Percentiles rank a stretch among this genome's conserved stretches.
phyloP scores from a whole-genome alignment of 2,888 invertebrate genomes.

The Phrixothrix hirtus region DNA sequence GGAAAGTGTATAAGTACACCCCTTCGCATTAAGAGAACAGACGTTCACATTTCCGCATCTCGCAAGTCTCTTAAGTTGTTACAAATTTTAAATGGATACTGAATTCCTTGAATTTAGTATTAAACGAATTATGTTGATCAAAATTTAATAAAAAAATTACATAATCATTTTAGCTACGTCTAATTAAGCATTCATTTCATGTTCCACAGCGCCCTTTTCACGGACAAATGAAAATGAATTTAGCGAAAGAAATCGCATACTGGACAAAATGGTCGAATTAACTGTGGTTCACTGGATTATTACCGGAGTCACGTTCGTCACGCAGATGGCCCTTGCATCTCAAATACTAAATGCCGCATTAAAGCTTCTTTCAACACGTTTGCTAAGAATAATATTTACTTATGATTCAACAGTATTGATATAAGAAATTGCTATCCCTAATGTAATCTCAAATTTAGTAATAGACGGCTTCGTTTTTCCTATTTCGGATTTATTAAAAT shows the following conservation, averaged over 20 bases:
- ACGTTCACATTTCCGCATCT: too few species aligned
- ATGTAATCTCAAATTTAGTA: too few species aligned
- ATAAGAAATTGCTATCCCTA: too few species aligned
- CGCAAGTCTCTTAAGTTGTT: conserved; percentile 8
- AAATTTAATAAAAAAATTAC: conserved; percentile 24
- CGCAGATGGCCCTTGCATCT: conserved; percentile 30
- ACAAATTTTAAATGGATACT: conserved; percentile 26
- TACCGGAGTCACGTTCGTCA: conserved; percentile 35
- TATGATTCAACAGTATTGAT: conserved; percentile 10
- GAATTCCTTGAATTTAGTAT: conserved; percentile 7
- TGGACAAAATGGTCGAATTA: conserved; percentile 55
- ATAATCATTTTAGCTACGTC: conserved; percentile 14
- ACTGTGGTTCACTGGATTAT: conserved; percentile 48
- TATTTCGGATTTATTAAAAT: too few species aligned
- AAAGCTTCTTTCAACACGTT: conserved; percentile 18
- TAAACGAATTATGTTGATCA: conserved; percentile 20
- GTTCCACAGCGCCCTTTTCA: conserved; percentile 46
- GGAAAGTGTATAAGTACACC: conserved; percentile 21
- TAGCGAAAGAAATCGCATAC: conserved; percentile 52
- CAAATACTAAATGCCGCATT: conserved; percentile 22
- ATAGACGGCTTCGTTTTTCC: too few species aligned
- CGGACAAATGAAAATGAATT: conserved; percentile 53
- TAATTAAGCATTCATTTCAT: conserved; percentile 35
- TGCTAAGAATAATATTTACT: conserved; percentile 22
- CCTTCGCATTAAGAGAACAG: conserved; percentile 9